phyloP scores from a whole-genome alignment of 2,797 vertebrate species.

The Cirrhinus molitorella region DNA sequence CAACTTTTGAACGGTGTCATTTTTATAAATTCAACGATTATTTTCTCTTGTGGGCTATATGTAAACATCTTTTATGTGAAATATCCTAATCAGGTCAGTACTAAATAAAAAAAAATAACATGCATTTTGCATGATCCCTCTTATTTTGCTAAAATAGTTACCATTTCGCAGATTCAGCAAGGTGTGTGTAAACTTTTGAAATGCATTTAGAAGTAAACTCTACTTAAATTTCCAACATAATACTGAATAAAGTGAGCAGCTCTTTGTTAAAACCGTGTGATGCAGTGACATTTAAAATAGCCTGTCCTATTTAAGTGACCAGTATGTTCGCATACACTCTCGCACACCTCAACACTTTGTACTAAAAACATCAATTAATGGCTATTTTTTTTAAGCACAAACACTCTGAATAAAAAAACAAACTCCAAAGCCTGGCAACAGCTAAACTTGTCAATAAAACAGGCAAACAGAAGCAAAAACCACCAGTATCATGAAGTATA shows the following conservation, averaged over 20 bases:
- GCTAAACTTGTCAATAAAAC: not conserved
- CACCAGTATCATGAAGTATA: not conserved
- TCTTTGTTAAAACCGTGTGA: not conserved
- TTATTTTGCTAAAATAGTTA: no score
- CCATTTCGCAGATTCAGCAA: no score
- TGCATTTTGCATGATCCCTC: no score
- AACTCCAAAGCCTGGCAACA: not conserved
- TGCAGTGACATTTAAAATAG: not conserved
- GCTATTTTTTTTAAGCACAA: not conserved
- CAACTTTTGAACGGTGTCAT: no score
- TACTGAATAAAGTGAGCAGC: not conserved
- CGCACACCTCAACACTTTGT: not conserved
- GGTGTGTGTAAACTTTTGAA: no score
- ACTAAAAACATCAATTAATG: not conserved
- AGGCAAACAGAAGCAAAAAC: not conserved
- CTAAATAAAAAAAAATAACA: no score
- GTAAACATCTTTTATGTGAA: no score
- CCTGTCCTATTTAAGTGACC: not conserved
- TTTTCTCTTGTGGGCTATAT: no score
- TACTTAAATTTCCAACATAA: not conserved
- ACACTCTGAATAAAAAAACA: not conserved
- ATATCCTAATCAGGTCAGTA: no score
- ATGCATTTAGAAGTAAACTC: no score
- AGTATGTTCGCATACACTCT: not conserved
- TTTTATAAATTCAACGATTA: no score